Conservation (phyloP, 2,797 vertebrate genomes). For the Falco rusticolus region DNA sequence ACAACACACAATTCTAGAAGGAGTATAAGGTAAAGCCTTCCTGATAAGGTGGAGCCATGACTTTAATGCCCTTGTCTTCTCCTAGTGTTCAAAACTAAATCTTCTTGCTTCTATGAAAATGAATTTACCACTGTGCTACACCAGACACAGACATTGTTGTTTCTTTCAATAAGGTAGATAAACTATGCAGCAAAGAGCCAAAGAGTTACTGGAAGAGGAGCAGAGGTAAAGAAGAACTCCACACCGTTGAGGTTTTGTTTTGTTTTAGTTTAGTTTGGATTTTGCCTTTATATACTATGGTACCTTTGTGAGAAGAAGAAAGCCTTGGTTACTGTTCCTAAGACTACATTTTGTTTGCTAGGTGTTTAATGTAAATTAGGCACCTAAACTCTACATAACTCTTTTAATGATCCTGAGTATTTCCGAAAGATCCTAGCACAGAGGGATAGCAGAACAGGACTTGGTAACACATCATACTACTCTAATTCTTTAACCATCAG, state of each 20-base stretch:
- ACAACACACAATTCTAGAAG: background rate
- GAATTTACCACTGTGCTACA: background rate
- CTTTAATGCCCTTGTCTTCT: background rate
- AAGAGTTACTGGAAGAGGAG: background rate
- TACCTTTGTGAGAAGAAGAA: background rate
- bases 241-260: background rate
- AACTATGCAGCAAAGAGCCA: background rate
- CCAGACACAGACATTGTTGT: background rate
- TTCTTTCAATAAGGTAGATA: background rate
- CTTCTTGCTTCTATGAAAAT: background rate
- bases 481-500: background rate
- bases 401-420: background rate
- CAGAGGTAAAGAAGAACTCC: background rate
- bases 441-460: background rate
- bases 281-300: background rate
- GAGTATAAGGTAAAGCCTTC: background rate
- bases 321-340: background rate
- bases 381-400: background rate
- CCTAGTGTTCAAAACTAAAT: background rate
- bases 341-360: background rate
- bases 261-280: background rate
- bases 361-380: background rate
- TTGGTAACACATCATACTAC: background rate
- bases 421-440: background rate
- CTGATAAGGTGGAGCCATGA: background rate